Evolutionary conservation across 2,888 invertebrate genomes (phyloP), one percentile per base, ranked within the genome.

Genomic region (Harpalus rubripes): DNA sequence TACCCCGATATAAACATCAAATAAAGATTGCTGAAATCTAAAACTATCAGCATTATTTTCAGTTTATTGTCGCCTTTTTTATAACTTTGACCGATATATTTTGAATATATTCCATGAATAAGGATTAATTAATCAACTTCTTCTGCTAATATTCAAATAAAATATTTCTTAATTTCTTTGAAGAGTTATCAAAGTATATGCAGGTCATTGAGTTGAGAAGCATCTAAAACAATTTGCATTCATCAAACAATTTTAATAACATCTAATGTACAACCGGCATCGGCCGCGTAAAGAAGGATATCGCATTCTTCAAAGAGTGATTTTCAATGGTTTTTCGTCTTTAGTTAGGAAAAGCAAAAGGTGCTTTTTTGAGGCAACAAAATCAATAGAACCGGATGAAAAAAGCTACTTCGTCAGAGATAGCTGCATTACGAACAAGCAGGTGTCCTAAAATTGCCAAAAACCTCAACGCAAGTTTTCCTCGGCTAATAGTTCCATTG

Each of bases 381-480:
- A 79, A 79, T 59, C 59, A 79, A 79, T 79, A 79, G 58, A 3
- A 6, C 7, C 58, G 58, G 32, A 59, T 39, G 58, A 56, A 79
- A 79, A 79, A 79, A 79, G 59, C 79, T 59, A 79, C 79, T 59
- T 79, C 79, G 58, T 59, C 59, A 56, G 59, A 79, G 79, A 59
- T 79, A 79, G 59, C 79, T 79, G 79, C 79, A 79, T 79, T 79
- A 76, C 76, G 52, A 18, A 22, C 56, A 76, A 79, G 59, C 79
- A 79, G 79, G 39, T 79, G 79, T 59, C 58, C 59, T 79, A 32
- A 59, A 79, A 79, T 79, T 59, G 59, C 59, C 59, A 32, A 79
- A 58, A 79, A 44, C 76, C 56, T 72, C 72, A n/a, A 56, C n/a
- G 18, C 26, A 78, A 78, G 78, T 26, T 52, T 18, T 56, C 58